These are phyloP conservation scores for Garrulus glandarius DNA, from an alignment of 2,797 vertebrate species.

Conservation along the genomic window DNA sequence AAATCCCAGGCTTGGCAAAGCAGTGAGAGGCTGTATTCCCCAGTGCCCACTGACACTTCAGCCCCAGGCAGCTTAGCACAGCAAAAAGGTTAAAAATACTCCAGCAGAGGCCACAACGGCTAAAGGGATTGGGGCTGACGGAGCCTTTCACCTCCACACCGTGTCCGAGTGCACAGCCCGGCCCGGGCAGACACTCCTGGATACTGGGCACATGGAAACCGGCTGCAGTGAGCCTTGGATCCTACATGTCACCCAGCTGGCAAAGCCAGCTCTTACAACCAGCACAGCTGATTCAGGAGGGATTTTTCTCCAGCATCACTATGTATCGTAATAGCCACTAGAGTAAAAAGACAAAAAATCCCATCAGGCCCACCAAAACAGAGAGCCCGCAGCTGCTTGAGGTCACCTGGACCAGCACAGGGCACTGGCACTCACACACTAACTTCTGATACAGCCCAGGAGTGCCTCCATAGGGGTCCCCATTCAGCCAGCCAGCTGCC, in stretches of 20 bases:
- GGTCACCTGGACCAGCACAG: neutral
- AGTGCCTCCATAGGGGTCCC: neutral
- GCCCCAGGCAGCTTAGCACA: conserved; percentile 58
- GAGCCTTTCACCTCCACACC: conserved; percentile 12
- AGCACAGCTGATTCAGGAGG: neutral
- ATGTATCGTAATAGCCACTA: neutral
- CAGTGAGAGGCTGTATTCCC: neutral
- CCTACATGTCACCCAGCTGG: neutral
- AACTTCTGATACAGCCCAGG: neutral
- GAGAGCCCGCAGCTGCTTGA: neutral
- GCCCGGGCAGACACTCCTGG: accelerated
- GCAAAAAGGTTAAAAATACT: conserved; percentile 70
- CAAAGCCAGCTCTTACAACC: neutral
- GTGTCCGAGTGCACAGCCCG: neutral
- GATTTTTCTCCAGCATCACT: neutral
- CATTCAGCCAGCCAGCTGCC: neutral
- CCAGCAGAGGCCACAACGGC: conserved; percentile 34
- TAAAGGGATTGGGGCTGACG: conserved; percentile 45
- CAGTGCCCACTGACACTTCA: neutral
- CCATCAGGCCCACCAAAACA: neutral
- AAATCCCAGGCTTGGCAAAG: conserved; percentile 31
- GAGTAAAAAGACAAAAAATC: neutral
- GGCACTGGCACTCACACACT: neutral
- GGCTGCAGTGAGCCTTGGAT: neutral
- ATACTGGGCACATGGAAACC: accelerated